phyloP scores from a whole-genome alignment of 2,113 vertebrate genomes.

The Mungos mungo region DNA sequence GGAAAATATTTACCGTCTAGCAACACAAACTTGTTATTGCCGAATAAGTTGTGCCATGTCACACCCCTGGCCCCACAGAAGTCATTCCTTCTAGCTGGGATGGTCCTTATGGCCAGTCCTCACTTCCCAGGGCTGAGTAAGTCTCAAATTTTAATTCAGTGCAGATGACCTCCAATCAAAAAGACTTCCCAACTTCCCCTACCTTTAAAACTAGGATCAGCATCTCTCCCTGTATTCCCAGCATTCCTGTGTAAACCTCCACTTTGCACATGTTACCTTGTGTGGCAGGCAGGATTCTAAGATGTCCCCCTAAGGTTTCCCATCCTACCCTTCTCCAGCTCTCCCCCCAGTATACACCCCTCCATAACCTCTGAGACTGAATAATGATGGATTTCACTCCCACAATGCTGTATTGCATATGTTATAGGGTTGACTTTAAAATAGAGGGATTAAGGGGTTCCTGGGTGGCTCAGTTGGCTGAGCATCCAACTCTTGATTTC shows the following conservation, averaged over 20 bases:
- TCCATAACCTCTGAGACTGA: not conserved
- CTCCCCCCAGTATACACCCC: rapidly evolving
- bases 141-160: not conserved
- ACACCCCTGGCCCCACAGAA: not conserved
- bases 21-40: not conserved
- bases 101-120: not conserved
- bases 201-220: not conserved
- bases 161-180: not conserved
- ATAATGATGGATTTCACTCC: not conserved
- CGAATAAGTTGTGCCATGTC: not conserved
- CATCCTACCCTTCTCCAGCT: not conserved
- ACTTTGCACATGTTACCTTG: not conserved
- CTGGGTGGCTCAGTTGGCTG: no score
- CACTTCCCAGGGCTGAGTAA: not conserved
- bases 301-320: not conserved
- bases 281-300: not conserved
- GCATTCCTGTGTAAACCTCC: not conserved
- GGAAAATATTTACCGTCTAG: not conserved
- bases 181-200: not conserved
- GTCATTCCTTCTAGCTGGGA: not conserved
- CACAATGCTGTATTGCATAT: not conserved
- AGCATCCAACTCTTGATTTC: no score
- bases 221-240: not conserved
- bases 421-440: not conserved
- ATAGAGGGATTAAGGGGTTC: not conserved